Conservation (phyloP, 2,888 invertebrate species). For the Eristalinus sepulchralis region DNA sequence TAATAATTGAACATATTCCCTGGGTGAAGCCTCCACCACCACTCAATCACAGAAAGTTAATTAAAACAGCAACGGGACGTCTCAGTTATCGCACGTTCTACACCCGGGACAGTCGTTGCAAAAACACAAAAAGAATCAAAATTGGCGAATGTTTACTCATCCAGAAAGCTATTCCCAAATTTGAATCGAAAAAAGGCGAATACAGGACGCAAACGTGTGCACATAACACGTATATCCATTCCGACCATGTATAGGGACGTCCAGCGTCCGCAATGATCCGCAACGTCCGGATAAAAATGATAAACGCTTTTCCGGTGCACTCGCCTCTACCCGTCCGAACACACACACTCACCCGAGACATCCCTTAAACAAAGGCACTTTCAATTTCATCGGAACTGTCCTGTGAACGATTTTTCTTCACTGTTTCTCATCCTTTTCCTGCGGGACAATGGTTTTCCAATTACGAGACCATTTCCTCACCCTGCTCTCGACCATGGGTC, state of each 20-base stretch:
- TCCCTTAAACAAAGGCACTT: conserved; percentile 47
- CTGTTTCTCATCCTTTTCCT: neutral
- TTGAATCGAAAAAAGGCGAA: conserved; percentile 42
- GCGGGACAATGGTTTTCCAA: conserved; percentile 66
- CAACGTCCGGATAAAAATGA: conserved; percentile 71
- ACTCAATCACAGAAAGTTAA: conserved; percentile 43
- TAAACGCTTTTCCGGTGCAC: conserved; percentile 63
- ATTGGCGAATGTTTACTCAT: conserved; percentile 58
- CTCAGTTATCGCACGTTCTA: conserved; percentile 13
- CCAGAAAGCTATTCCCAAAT: conserved; percentile 64
- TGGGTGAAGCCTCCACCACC: neutral
- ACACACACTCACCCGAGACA: neutral
- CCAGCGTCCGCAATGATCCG: conserved; percentile 64
- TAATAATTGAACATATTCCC: conserved; percentile 30
- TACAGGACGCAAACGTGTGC: conserved; percentile 21
- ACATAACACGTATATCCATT: neutral
- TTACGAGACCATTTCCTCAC: conserved; percentile 54
- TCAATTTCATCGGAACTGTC: conserved; percentile 58
- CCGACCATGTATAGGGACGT: conserved; percentile 13
- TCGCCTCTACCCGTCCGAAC: conserved; percentile 21
- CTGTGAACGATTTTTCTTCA: conserved; percentile 25
- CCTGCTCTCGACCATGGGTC: conserved; percentile 49
- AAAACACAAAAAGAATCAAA: conserved; percentile 38
- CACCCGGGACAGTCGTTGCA: neutral
- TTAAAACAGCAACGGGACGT: conserved; percentile 35